A percentile compares a stretch with the other conserved stretches of the same genome.
Evolutionary conservation across 2,113 vertebrate genomes (phyloP).

Genomic region (Oreochromis spilurus): DNA sequence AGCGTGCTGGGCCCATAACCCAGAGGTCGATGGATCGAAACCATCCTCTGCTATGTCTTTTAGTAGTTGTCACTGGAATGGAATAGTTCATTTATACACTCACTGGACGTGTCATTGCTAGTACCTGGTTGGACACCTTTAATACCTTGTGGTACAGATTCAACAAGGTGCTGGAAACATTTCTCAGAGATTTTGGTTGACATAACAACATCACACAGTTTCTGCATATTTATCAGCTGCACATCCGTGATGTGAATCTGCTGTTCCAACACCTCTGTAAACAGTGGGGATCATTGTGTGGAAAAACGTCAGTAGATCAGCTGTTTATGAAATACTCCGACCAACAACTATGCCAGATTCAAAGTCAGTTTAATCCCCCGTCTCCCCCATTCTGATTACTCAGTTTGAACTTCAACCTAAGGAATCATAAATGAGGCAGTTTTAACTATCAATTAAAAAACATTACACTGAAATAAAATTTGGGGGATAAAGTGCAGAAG

Average conservation of each 20-base stretch:
- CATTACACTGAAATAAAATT: not conserved
- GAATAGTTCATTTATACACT: not conserved
- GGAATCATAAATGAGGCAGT: not conserved
- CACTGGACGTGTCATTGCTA: not conserved
- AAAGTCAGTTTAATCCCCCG: not conserved
- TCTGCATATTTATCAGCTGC: not conserved
- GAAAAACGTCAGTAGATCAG: not conserved
- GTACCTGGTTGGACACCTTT: not conserved
- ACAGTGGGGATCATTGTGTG: not conserved
- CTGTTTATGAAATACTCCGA: not conserved
- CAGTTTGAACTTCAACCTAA: not conserved
- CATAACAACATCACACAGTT: not conserved
- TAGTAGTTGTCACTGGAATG: not conserved
- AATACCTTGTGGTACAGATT: not conserved
- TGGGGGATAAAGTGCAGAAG: not conserved
- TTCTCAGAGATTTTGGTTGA: not conserved
- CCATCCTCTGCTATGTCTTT: slow-evolving; percentile 61
- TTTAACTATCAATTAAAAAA: not conserved
- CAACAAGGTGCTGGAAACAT: not conserved
- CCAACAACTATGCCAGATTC: not conserved
- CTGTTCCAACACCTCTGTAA: not conserved
- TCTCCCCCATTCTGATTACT: not conserved
- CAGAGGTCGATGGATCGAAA: slow-evolving; percentile 80
- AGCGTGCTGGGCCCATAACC: slow-evolving; percentile 80
- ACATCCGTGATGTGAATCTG: not conserved